A percentile compares a stretch with the other conserved stretches of the same genome.
These are phyloP conservation scores for Orbicella faveolata DNA, from an alignment of 64 coral and sea anemone genomes.

Conservation along the genomic window DNA sequence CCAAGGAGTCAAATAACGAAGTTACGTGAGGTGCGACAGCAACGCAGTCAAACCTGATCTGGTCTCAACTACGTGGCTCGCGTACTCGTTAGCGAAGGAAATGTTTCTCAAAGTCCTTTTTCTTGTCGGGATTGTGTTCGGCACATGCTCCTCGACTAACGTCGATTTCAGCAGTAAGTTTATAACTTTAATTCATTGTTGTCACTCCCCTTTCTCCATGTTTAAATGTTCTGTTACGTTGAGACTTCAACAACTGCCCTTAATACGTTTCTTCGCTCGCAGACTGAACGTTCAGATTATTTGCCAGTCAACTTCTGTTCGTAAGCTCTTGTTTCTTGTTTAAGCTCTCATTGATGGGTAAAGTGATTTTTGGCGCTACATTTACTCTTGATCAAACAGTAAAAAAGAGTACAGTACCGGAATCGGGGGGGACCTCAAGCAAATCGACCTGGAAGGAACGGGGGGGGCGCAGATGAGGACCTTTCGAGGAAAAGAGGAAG, in stretches of 20 bases:
- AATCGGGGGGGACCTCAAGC: too few relatives aligned
- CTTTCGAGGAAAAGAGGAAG: too few relatives aligned
- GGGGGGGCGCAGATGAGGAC: too few relatives aligned
- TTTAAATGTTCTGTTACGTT: background rate
- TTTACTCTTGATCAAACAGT: too few relatives aligned
- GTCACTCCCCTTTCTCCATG: background rate
- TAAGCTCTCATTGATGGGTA: too few relatives aligned
- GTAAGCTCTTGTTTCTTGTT: too few relatives aligned
- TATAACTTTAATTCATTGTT: background rate
- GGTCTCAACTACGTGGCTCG: background rate
- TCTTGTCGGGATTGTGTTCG: background rate
- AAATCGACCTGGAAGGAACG: too few relatives aligned
- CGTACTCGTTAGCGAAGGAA: background rate
- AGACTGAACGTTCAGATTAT: too few relatives aligned
- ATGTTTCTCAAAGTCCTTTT: constrained; percentile 12
- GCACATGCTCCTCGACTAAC: background rate
- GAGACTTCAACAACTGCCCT: background rate
- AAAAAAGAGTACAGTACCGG: too few relatives aligned
- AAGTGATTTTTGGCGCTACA: too few relatives aligned
- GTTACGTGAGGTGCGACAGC: background rate
- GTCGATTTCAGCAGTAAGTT: constrained; percentile 19
- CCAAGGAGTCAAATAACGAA: background rate
- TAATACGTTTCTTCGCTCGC: background rate
- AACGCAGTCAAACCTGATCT: background rate
- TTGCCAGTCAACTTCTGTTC: too few relatives aligned